A percentile compares a stretch with the other conserved stretches of the same genome.
These are phyloP conservation scores for Cheilosia impressa DNA, from an alignment of 2,888 invertebrate genomes.

Conservation along the genomic window DNA sequence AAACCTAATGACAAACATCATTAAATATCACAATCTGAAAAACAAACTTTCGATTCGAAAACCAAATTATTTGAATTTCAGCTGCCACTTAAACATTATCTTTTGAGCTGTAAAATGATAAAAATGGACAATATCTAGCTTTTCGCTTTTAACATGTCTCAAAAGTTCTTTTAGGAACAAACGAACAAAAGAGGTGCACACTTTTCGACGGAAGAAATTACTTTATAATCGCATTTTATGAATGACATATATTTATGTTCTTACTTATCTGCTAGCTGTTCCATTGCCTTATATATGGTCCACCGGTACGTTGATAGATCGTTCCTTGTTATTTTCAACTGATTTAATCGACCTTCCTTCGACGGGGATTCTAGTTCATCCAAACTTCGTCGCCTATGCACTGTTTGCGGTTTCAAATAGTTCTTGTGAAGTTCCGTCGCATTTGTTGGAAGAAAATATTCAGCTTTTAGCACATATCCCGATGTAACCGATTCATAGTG, in stretches of 20 bases:
- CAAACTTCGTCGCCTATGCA: slow-evolving; percentile 77
- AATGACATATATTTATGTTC: slow-evolving; percentile 2
- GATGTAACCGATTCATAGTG: slow-evolving; percentile 81
- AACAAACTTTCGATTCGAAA: too few species aligned
- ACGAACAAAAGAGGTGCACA: not conserved
- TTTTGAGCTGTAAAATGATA: too few species aligned
- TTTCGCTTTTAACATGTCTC: too few species aligned
- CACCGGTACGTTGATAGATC: slow-evolving; percentile 79
- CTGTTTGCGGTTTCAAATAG: slow-evolving; percentile 79
- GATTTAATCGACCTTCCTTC: slow-evolving; percentile 75
- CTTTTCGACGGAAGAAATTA: not conserved
- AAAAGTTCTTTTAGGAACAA: too few species aligned
- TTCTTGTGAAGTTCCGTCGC: slow-evolving; percentile 79
- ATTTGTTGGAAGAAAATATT: slow-evolving; percentile 80
- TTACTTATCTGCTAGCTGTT: slow-evolving; percentile 79
- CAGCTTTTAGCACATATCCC: slow-evolving; percentile 81
- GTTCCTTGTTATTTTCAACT: slow-evolving; percentile 64
- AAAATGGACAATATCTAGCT: too few species aligned
- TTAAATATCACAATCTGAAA: too few species aligned
- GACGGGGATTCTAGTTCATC: slow-evolving; percentile 57
- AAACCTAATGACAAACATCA: too few species aligned
- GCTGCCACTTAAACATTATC: too few species aligned
- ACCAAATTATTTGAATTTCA: too few species aligned
- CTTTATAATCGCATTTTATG: not conserved
- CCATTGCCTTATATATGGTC: slow-evolving; percentile 80